These are phyloP conservation scores for Sebastes schlegelii DNA, from an alignment of 2,113 vertebrate genomes.

Conservation along the genomic window DNA sequence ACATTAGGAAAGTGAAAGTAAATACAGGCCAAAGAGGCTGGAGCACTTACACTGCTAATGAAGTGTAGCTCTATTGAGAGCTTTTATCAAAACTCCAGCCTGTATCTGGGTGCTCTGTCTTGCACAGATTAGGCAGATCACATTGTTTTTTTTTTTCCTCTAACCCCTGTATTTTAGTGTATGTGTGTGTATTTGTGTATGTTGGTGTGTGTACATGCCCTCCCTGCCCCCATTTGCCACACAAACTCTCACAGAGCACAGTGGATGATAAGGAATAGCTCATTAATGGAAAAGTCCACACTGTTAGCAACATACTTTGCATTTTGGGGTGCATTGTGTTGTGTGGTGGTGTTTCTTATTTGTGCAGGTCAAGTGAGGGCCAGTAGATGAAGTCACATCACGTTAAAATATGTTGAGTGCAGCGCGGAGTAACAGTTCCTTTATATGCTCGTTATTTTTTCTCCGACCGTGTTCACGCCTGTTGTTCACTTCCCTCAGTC, in stretches of 20 bases:
- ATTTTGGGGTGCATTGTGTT: slow-evolving; percentile 18
- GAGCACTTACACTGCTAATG: slow-evolving; percentile 55
- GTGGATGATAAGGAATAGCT: slow-evolving; percentile 35
- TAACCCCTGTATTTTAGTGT: slow-evolving; percentile 16
- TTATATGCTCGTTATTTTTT: slow-evolving; percentile 35
- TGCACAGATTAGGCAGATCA: slow-evolving; percentile 5
- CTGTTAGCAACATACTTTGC: slow-evolving; percentile 3
- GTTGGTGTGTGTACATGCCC: background rate
- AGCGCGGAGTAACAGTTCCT: background rate
- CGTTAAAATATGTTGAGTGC: background rate
- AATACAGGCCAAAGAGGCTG: slow-evolving; percentile 41
- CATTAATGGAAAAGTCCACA: slow-evolving; percentile 34
- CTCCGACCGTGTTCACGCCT: slow-evolving; percentile 4
- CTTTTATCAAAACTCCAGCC: slow-evolving; percentile 49
- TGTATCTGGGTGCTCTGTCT: slow-evolving; percentile 20
- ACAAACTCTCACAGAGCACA: slow-evolving; percentile 9
- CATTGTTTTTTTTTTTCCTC: background rate
- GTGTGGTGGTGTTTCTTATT: background rate
- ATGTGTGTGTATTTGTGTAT: background rate
- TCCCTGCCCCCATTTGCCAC: slow-evolving; percentile 16
- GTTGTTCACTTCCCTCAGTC: slow-evolving; percentile 2
- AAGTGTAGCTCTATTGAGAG: slow-evolving; percentile 51
- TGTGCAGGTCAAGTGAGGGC: slow-evolving; percentile 9
- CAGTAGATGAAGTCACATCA: slow-evolving; percentile 18
- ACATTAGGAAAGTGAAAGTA: slow-evolving; percentile 54